Evolutionary conservation across 2,113 vertebrate genomes (phyloP).

Genomic region (Gobius niger): DNA sequence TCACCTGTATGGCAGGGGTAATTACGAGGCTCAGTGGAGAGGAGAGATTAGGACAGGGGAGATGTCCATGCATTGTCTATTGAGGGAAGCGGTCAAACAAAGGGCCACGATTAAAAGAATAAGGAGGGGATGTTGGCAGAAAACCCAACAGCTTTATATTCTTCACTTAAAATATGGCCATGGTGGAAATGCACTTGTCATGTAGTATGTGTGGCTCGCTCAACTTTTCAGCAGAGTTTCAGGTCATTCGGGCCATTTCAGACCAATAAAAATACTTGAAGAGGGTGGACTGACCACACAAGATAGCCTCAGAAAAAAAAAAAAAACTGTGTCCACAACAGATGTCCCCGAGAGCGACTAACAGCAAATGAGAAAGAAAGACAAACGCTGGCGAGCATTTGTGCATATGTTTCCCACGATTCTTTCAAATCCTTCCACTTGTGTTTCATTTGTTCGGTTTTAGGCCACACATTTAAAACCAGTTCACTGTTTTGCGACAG

Average conservation of each 20-base stretch:
- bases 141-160: neutral
- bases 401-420: neutral
- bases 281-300: conserved; percentile 39
- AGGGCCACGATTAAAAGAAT: conserved; percentile 64
- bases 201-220: conserved; percentile 7
- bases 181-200: conserved; percentile 1
- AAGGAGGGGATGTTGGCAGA: conserved; percentile 31
- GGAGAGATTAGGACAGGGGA: conserved; percentile 54
- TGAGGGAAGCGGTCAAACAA: conserved; percentile 71
- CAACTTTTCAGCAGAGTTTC: conserved; percentile 2
- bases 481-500: too few relatives aligned
- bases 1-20: conserved; percentile 68
- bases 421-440: neutral
- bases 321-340: conserved; percentile 15
- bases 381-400: neutral
- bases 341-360: conserved; percentile 3
- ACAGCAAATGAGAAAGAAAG: neutral
- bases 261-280: conserved; percentile 65
- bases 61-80: conserved; percentile 71
- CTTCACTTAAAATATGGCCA: neutral
- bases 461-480: too few relatives aligned
- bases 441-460: too few relatives aligned
- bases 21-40: conserved; percentile 72
- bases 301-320: conserved; percentile 24
- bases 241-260: conserved; percentile 32